Evolutionary conservation across 2,888 invertebrate genomes (phyloP).

Genomic region (Stenichneumon culpator): DNA sequence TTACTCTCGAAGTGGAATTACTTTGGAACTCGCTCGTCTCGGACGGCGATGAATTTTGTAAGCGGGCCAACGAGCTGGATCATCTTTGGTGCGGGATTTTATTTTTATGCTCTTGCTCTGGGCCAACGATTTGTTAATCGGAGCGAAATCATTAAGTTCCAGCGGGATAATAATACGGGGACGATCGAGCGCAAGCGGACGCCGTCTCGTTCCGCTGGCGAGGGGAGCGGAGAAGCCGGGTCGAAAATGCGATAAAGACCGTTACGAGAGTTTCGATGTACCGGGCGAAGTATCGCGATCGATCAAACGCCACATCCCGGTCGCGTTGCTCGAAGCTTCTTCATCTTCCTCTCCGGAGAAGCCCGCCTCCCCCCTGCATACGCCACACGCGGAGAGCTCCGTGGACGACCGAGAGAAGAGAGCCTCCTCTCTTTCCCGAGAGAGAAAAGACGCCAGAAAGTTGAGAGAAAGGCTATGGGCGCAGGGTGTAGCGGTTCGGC

Average conservation of each 20-base stretch:
- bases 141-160: constrained; percentile 23
- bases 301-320: constrained; percentile 76
- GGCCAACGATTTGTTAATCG: constrained; percentile 5
- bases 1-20: too few relatives aligned
- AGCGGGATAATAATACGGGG: constrained; percentile 29
- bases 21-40: too few relatives aligned
- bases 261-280: constrained; percentile 68
- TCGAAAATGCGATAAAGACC: constrained; percentile 71
- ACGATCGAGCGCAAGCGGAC: not conserved
- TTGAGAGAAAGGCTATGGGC: constrained; percentile 83
- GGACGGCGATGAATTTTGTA: too few relatives aligned
- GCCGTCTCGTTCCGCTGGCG: not conserved
- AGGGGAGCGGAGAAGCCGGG: constrained; percentile 18
- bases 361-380: constrained; percentile 19
- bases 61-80: too few relatives aligned
- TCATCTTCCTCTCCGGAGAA: not conserved
- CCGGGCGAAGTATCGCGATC: constrained; percentile 73
- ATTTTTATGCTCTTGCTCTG: not conserved
- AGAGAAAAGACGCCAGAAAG: constrained; percentile 77
- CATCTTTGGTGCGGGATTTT: not conserved
- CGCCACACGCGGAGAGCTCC: constrained; percentile 70
- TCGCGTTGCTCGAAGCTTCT: constrained; percentile 48
- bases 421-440: constrained; percentile 25
- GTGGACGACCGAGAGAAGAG: constrained; percentile 83
- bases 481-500: constrained; percentile 75